Base-by-base conservation (phyloP, 2,888 invertebrate species). In the Drosophila rubida region DNA sequence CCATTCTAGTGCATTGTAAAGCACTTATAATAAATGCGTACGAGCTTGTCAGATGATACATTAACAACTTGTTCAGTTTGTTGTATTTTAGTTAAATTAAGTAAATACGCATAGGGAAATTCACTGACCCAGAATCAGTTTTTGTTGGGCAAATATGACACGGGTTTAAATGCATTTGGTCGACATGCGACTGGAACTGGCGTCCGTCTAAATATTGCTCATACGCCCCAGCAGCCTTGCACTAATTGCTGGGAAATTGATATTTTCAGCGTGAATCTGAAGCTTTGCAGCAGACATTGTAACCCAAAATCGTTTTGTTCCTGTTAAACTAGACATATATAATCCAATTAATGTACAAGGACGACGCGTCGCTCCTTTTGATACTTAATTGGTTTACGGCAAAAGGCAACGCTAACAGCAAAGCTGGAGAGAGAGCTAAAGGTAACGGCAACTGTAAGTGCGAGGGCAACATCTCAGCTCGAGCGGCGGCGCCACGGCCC, bases 331-430 rank as follows among this genome's bases (percentile, higher is more conserved):
- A 77, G 77, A 82, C 80, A 81, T 81, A 81, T 67, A 79, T 81
- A 85, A 81, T 81, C 75, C 79, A 81, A 81, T 85, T 81, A 85
- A 85, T 82, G 79, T 55, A 64, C 77, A 84, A 71, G 74, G 73
- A 71, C 77, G 71, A 63, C 82, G 74, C 65, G 62, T 59, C 57
- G 68, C 64, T 63, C 69, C 75, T 75, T 79, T 77, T 69, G 79
- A 75, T 69, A 78, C 64, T 42, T 85, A 81, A 81, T 81, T 81
- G 80, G 69, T 75, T 81, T 84, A 85, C 59, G 54, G 75, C 44
- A 41, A 59, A 55, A 58, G 45, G 27, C 13, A 37, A 32, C 27
- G 22, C 9, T 22, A 42, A 41, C 5, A 19, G 44, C 14, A n/a
- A n/a, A n/a, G n/a, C n/a, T n/a, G n/a, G n/a, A n/a, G n/a, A n/a